Conservation (phyloP, 2,888 invertebrate genomes). For the Deladenus siricidicola region DNA sequence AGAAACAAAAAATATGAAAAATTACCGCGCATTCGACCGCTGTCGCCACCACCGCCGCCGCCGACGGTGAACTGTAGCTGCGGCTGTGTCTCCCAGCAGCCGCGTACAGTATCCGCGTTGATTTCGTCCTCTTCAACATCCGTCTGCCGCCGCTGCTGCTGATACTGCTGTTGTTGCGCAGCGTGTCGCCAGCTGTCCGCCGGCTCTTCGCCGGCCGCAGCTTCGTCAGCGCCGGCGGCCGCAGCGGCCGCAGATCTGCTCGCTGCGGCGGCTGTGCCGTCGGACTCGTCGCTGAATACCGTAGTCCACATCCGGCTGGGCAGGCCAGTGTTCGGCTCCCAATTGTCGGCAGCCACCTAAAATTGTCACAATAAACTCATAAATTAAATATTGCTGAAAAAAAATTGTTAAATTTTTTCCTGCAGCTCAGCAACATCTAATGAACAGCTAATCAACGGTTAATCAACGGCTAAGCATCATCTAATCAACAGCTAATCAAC, state of each 20-base stretch:
- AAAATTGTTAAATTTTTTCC: constrained; percentile 4
- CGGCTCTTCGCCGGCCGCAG: background rate
- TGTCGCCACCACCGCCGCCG: too few species aligned
- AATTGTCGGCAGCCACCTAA: constrained; percentile 25
- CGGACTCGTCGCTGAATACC: constrained; percentile 43
- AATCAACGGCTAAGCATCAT: too few species aligned
- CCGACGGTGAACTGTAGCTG: too few species aligned
- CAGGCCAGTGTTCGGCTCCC: constrained; percentile 18
- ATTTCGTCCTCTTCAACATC: constrained; percentile 13
- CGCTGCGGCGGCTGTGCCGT: constrained; percentile 24
- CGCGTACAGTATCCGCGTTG: constrained; percentile 17
- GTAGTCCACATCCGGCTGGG: constrained; percentile 48
- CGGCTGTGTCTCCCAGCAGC: constrained; percentile 16
- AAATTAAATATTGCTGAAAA: background rate
- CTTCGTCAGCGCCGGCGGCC: background rate
- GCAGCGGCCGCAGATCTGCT: background rate
- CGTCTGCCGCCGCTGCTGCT: constrained; percentile 13
- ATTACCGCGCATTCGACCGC: too few species aligned
- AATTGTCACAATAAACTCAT: background rate
- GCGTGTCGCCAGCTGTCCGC: constrained; percentile 18
- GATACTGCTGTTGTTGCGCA: too few species aligned
- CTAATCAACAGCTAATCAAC: too few species aligned
- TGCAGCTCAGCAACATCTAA: too few species aligned
- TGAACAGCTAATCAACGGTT: too few species aligned
- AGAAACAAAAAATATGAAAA: too few species aligned